Base-by-base conservation (phyloP, 2,888 invertebrate species). In the Isotomurus palustris region DNA sequence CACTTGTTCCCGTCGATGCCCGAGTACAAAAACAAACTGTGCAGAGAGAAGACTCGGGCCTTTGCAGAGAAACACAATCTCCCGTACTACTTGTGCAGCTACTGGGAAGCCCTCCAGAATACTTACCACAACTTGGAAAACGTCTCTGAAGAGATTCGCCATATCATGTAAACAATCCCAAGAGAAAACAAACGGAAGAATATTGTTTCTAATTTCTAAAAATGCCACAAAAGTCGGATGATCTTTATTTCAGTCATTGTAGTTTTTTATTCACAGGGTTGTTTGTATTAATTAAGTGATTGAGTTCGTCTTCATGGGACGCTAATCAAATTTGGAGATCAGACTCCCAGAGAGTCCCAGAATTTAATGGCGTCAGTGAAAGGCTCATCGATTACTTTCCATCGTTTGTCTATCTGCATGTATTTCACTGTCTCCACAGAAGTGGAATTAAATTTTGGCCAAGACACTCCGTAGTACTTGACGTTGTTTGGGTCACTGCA, bases 1-100 rank as follows among this genome's bases (percentile, higher is more conserved):
- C 61, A 61, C 43, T 22, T 61, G 1, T 61, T 61, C 35, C 68
- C 68, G 19, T 61, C 64, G 3, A 61, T 63, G 65, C 68, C 68
- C 1, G 62, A 64, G 36, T 69, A 62, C 52, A 52, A 64, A 17
- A 60, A 60, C 14, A 59, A 54, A n/a, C 51, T 55, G 12, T 65
- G 66, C 28, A 53, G 65, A 6, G 60, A 61, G 36, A 58, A 66
- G 19, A 66, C 67, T n/a, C 64, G 53, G 50, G 60, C 56, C 17
- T 52, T 69, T n/a, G 69, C 69, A 4, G 47, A 48, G 17, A 60
- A 58, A 21, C 62, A 69, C 44, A 53, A 52, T 22, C 57, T 69
- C 14, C 67, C 67, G 1, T 69, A 67, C 48, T 53, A 64, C 22
- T 52, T 60, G 27, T 55, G 56, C 25, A 54, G 60, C 6, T 69